Conservation (phyloP, 2,888 invertebrate genomes). For the Deilephila porcellus region DNA sequence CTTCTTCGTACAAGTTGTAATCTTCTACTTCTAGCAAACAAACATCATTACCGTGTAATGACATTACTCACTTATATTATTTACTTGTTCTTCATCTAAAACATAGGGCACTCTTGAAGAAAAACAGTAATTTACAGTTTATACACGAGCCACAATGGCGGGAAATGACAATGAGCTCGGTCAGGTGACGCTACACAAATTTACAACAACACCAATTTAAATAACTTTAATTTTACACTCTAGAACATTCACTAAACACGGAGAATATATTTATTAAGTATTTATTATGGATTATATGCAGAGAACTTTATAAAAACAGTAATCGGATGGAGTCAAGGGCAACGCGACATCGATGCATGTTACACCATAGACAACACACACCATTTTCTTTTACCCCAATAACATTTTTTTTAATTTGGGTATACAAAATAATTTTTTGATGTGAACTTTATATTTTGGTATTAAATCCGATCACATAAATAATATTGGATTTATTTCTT, state of each 20-base stretch:
- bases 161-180: constrained; percentile 84
- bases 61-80: constrained; percentile 75
- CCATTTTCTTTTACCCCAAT: constrained; percentile 5
- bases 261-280: constrained; percentile 43
- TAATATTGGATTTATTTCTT: no score
- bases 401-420: neutral
- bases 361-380: constrained; percentile 60
- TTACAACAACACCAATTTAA: constrained; percentile 54
- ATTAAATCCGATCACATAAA: no score
- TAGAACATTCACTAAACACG: constrained; percentile 49
- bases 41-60: constrained; percentile 84
- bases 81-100: constrained; percentile 68
- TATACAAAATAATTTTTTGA: no score
- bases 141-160: constrained; percentile 82
- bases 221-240: constrained; percentile 52
- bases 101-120: constrained; percentile 46
- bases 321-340: constrained; percentile 78
- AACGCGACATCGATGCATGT: constrained; percentile 75
- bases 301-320: constrained; percentile 69
- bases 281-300: constrained; percentile 51
- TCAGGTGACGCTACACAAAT: constrained; percentile 83
- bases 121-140: constrained; percentile 57
- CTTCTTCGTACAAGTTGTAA: constrained; percentile 83
- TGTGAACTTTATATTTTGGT: no score
- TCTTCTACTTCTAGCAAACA: constrained; percentile 84